A percentile compares a stretch with the other conserved stretches of the same genome.
Evolutionary conservation across 2,113 vertebrate species (phyloP).

Genomic region (Sterna hirundo): DNA sequence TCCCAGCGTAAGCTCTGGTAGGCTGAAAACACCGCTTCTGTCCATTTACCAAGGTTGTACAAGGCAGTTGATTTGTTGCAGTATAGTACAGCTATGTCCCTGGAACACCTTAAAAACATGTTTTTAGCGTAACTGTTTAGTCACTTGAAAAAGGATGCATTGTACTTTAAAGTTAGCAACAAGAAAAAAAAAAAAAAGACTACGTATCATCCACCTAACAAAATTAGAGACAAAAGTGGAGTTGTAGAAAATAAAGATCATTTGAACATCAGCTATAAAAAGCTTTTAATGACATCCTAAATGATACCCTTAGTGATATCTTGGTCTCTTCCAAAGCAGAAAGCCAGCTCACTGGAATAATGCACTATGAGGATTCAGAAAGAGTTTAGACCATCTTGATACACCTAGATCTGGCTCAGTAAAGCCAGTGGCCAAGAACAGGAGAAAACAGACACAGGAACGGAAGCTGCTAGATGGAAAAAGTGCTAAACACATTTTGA

Average conservation of each 20-base stretch:
- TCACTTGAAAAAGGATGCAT: neutral
- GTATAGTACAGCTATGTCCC: constrained; percentile 75
- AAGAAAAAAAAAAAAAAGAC: neutral
- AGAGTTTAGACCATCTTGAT: neutral
- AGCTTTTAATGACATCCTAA: neutral
- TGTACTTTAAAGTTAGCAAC: neutral
- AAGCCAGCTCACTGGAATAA: neutral
- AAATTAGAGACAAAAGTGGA: neutral
- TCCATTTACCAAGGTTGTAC: constrained; percentile 74
- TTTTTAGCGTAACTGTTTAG: neutral
- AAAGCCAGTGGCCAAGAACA: neutral
- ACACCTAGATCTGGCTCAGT: neutral
- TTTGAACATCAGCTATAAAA: neutral
- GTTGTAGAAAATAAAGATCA: neutral
- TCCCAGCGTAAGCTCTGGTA: constrained; percentile 66
- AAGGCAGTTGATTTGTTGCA: constrained; percentile 78
- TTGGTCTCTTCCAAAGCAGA: neutral
- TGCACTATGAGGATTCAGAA: neutral
- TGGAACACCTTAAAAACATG: constrained; percentile 57
- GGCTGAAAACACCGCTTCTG: constrained; percentile 64
- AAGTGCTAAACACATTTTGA: neutral
- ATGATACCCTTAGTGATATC: neutral
- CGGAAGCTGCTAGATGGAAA: neutral
- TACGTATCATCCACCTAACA: neutral
- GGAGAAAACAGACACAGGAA: neutral